These are phyloP conservation scores for Phrynocephalus forsythii DNA, from an alignment of 2,797 vertebrate genomes.

Conservation along the genomic window DNA sequence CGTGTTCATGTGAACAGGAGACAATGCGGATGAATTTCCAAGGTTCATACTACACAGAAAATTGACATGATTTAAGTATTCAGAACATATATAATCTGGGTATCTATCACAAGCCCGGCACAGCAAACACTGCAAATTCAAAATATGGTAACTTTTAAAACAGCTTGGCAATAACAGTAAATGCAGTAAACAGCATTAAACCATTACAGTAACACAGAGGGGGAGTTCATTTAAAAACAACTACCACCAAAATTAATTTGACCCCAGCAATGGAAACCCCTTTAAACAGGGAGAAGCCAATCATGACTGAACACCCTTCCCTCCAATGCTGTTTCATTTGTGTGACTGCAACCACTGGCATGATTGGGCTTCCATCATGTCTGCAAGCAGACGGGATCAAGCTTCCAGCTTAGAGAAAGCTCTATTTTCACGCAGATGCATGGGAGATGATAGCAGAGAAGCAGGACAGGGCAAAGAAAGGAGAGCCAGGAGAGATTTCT, in stretches of 20 bases:
- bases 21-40: neutral
- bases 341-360: neutral
- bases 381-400: neutral
- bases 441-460: slow-evolving; percentile 37
- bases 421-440: slow-evolving; percentile 27
- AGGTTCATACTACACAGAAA: neutral
- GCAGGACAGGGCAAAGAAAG: slow-evolving; percentile 23
- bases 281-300: neutral
- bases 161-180: neutral
- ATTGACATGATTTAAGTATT: neutral
- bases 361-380: neutral
- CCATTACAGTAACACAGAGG: neutral
- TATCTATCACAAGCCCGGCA: neutral
- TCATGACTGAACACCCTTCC: neutral
- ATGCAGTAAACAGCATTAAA: neutral
- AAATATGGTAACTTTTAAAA: neutral
- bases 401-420: neutral
- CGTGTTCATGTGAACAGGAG: accelerated
- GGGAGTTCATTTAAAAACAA: neutral
- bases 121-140: neutral
- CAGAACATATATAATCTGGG: neutral
- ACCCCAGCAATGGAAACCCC: neutral
- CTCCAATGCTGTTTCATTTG: neutral
- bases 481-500: slow-evolving; percentile 23
- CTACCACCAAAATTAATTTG: neutral